These are phyloP conservation scores for Stomatorhinus walkeri DNA, from an alignment of 2,797 vertebrate genomes.

Conservation along the genomic window DNA sequence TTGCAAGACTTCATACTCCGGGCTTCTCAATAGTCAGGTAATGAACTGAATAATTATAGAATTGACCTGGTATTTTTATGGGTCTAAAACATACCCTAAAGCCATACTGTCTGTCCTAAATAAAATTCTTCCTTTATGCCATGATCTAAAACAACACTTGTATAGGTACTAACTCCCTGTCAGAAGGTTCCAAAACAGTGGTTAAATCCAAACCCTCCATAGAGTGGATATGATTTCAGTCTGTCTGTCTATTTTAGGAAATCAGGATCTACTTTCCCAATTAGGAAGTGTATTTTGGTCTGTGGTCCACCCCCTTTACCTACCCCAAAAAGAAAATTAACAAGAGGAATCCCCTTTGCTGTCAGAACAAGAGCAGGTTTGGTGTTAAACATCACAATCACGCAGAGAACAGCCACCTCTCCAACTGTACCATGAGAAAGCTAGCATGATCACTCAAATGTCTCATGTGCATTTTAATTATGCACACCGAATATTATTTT, in stretches of 20 bases:
- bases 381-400: neutral
- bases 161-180: constrained; percentile 7
- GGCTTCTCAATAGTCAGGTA: neutral
- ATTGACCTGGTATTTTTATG: neutral
- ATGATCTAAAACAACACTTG: neutral
- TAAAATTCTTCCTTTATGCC: neutral
- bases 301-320: constrained; percentile 46
- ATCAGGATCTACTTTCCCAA: constrained; percentile 37
- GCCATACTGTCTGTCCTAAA: constrained; percentile 16
- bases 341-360: constrained; percentile 29
- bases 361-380: neutral
- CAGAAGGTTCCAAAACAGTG: constrained; percentile 30
- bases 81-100: constrained; percentile 21
- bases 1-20: neutral
- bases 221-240: constrained; percentile 52
- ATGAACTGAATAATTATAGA: neutral
- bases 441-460: neutral
- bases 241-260: constrained; percentile 60
- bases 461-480: neutral
- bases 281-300: constrained; percentile 38
- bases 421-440: neutral
- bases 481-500: neutral
- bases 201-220: constrained; percentile 26
- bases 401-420: neutral
- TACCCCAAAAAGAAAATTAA: constrained; percentile 33